Conservation (phyloP, 2,113 vertebrate genomes). For the Prochilodus magdalenae region DNA sequence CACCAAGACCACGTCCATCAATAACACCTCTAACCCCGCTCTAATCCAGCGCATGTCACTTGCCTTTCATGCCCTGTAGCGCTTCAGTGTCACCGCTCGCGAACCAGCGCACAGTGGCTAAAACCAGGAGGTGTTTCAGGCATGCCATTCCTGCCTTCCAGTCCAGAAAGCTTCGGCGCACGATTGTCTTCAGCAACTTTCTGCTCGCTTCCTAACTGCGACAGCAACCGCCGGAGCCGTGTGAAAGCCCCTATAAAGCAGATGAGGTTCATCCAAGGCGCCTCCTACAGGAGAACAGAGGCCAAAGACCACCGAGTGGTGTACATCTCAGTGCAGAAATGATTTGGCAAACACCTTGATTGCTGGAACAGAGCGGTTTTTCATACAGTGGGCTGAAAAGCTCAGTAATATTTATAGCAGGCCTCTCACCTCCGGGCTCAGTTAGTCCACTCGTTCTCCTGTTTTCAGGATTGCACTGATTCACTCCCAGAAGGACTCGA, state of each 20-base stretch:
- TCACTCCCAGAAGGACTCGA: no score
- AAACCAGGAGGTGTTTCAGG: constrained; percentile 69
- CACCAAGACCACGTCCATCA: background rate
- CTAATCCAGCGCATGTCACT: constrained; percentile 51
- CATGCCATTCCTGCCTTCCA: constrained; percentile 54
- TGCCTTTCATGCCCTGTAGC: constrained; percentile 70
- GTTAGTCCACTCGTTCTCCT: no score
- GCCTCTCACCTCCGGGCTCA: no score
- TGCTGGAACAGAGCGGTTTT: no score
- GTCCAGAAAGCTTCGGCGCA: constrained; percentile 28
- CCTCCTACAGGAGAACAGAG: constrained; percentile 67
- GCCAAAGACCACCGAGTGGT: no score
- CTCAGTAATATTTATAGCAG: no score
- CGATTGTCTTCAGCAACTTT: constrained; percentile 53
- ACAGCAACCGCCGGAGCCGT: constrained; percentile 61
- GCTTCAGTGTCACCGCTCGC: constrained; percentile 65
- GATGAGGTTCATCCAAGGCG: constrained; percentile 63
- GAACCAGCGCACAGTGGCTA: constrained; percentile 66
- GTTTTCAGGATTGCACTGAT: no score
- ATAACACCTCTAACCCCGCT: constrained; percentile 21
- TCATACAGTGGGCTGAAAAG: no score
- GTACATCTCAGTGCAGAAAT: no score
- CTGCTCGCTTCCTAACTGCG: constrained; percentile 59
- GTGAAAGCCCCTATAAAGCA: constrained; percentile 50
- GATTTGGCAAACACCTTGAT: no score